Percentiles rank a stretch among this genome's conserved stretches.
These are phyloP conservation scores for Eurosta solidaginis DNA, from an alignment of 1,140 invertebrate species.

Conservation along the genomic window DNA sequence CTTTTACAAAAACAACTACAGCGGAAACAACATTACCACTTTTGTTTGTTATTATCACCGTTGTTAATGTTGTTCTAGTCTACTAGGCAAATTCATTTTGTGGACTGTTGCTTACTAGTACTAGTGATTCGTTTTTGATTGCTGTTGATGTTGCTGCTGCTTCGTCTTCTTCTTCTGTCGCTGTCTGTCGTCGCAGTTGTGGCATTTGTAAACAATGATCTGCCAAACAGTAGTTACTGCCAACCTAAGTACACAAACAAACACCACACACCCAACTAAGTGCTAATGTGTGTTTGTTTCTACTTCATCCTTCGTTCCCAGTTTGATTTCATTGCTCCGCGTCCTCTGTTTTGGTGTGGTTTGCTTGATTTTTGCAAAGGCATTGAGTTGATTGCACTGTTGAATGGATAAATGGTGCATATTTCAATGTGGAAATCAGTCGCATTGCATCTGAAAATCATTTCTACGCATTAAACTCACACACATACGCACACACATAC, in stretches of 20 bases:
- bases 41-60: not conserved
- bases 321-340: not conserved
- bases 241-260: conserved; percentile 8
- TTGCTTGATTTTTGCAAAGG: not conserved
- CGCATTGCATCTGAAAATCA: not conserved
- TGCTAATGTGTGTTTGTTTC: not conserved
- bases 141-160: not conserved
- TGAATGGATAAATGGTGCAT: conserved; percentile 18
- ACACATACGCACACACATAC: not conserved
- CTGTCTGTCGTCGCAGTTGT: not conserved
- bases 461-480: not conserved
- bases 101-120: too few relatives aligned
- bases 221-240: not conserved
- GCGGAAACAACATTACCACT: not conserved
- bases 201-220: not conserved
- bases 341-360: not conserved
- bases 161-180: not conserved
- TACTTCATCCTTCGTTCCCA: not conserved
- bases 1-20: not conserved
- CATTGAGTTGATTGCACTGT: conserved; percentile 4
- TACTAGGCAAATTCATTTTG: conserved; percentile 9
- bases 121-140: conserved; percentile 17
- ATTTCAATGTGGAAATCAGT: conserved; percentile 2
- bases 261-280: not conserved
- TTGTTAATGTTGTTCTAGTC: not conserved